phyloP scores from a whole-genome alignment of 2,888 invertebrate species.

The Pasiphila rectangulata region DNA sequence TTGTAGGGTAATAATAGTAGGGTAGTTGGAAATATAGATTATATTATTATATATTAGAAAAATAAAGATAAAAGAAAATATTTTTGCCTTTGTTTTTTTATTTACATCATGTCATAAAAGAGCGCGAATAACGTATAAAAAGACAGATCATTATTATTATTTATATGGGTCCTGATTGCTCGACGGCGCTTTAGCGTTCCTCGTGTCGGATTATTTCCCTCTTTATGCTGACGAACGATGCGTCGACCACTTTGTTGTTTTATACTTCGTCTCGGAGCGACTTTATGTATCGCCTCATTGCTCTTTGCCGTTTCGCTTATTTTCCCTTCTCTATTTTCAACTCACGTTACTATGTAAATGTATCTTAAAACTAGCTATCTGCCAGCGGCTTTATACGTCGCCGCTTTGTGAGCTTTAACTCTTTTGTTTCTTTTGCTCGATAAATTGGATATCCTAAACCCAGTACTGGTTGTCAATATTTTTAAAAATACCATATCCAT shows the following conservation, averaged over 20 bases:
- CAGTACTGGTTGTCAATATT: background rate
- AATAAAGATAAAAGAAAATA: too few relatives aligned
- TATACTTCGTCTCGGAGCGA: slow-evolving; percentile 74
- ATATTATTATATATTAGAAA: too few relatives aligned
- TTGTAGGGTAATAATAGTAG: too few relatives aligned
- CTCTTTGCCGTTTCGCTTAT: slow-evolving; percentile 75
- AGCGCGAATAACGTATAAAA: slow-evolving; percentile 42
- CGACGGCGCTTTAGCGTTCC: slow-evolving; percentile 60
- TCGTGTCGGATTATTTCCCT: slow-evolving; percentile 69
- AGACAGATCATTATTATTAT: slow-evolving; percentile 67
- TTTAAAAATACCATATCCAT: too few relatives aligned
- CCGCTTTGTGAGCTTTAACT: slow-evolving; percentile 30
- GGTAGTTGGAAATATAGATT: too few relatives aligned
- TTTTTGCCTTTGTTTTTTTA: too few relatives aligned
- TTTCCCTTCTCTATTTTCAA: slow-evolving; percentile 74
- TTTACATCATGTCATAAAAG: slow-evolving; percentile 44
- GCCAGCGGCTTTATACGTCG: slow-evolving; percentile 42
- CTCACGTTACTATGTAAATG: slow-evolving; percentile 76
- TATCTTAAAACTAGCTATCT: slow-evolving; percentile 56
- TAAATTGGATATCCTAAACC: background rate
- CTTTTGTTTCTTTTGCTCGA: slow-evolving; percentile 14
- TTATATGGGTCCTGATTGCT: slow-evolving; percentile 65
- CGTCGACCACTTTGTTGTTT: slow-evolving; percentile 79
- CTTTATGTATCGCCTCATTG: slow-evolving; percentile 78
- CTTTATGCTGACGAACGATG: slow-evolving; percentile 68